These are phyloP conservation scores for Oxystoma pomonae DNA, from an alignment of 2,888 invertebrate genomes.

Conservation along the genomic window DNA sequence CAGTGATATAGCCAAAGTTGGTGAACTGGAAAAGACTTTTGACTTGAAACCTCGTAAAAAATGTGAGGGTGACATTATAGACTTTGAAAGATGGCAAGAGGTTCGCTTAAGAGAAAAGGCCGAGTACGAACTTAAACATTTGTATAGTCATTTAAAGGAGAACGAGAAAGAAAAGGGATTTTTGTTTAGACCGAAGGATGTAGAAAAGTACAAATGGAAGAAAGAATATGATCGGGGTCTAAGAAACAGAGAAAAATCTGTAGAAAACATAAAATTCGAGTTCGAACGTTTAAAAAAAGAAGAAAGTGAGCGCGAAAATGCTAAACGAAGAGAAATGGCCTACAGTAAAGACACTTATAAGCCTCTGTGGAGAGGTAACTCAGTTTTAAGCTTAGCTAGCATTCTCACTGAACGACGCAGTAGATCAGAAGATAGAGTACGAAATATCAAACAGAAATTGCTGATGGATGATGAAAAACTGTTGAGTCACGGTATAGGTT, in stretches of 20 bases:
- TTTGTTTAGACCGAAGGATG: slow-evolving; percentile 71
- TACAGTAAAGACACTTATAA: slow-evolving; percentile 66
- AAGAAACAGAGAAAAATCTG: slow-evolving; percentile 79
- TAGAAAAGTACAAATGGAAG: slow-evolving; percentile 73
- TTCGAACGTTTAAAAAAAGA: slow-evolving; percentile 62
- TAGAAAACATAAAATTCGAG: slow-evolving; percentile 77
- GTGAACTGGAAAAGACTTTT: slow-evolving; percentile 74
- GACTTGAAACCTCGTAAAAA: slow-evolving; percentile 68
- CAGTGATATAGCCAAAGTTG: slow-evolving; percentile 77
- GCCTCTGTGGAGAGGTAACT: slow-evolving; percentile 79
- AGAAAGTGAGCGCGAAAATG: slow-evolving; percentile 49
- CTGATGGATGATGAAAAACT: slow-evolving; percentile 35
- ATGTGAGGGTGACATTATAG: slow-evolving; percentile 75
- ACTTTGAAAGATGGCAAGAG: slow-evolving; percentile 84
- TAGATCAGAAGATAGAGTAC: slow-evolving; percentile 43
- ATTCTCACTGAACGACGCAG: slow-evolving; percentile 62
- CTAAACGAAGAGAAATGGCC: slow-evolving; percentile 45
- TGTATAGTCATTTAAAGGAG: slow-evolving; percentile 71
- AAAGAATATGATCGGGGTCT: slow-evolving; percentile 71
- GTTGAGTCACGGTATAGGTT: slow-evolving; percentile 61
- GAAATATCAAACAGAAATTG: slow-evolving; percentile 29
- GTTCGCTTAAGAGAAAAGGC: slow-evolving; percentile 75
- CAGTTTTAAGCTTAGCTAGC: slow-evolving; percentile 75
- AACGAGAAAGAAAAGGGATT: slow-evolving; percentile 82
- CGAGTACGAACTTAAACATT: slow-evolving; percentile 72